These are phyloP conservation scores for Hyphantria cunea DNA, from an alignment of 1,140 invertebrate species.

Conservation along the genomic window DNA sequence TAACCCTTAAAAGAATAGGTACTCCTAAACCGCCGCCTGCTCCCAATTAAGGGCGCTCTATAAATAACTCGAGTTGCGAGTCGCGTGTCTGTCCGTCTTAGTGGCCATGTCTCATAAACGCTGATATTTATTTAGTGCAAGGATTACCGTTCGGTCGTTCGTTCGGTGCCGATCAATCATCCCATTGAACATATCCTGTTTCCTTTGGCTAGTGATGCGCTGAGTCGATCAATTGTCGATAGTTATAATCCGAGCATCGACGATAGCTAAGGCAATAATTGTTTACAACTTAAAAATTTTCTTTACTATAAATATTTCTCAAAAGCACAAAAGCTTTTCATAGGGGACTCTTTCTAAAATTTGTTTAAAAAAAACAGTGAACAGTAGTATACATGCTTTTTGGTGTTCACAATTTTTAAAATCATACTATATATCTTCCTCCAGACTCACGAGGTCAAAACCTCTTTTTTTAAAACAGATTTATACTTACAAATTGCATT, in stretches of 20 bases:
- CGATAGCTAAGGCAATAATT: neutral
- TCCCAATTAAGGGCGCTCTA: slow-evolving; percentile 4
- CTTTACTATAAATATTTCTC: no score
- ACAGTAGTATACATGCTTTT: no score
- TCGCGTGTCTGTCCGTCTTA: slow-evolving; percentile 19
- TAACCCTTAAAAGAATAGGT: no score
- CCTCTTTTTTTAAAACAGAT: no score
- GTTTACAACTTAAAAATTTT: no score
- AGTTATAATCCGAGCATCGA: neutral
- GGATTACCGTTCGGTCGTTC: slow-evolving; percentile 64
- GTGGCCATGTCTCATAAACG: slow-evolving; percentile 47
- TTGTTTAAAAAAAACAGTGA: no score
- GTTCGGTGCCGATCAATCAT: slow-evolving; percentile 80
- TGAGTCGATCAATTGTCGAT: slow-evolving; percentile 48
- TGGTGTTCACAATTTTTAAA: no score
- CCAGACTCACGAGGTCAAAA: no score
- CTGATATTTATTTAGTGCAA: slow-evolving; percentile 79
- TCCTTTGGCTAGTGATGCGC: slow-evolving; percentile 58
- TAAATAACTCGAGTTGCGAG: slow-evolving; percentile 26
- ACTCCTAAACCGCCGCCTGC: neutral
- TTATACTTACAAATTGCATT: no score
- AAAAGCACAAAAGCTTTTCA: no score
- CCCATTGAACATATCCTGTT: slow-evolving; percentile 81
- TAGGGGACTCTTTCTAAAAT: no score
- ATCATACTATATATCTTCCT: no score